Evolutionary conservation across 2,797 vertebrate species (phyloP).

Genomic region (Okamejei kenojei): DNA sequence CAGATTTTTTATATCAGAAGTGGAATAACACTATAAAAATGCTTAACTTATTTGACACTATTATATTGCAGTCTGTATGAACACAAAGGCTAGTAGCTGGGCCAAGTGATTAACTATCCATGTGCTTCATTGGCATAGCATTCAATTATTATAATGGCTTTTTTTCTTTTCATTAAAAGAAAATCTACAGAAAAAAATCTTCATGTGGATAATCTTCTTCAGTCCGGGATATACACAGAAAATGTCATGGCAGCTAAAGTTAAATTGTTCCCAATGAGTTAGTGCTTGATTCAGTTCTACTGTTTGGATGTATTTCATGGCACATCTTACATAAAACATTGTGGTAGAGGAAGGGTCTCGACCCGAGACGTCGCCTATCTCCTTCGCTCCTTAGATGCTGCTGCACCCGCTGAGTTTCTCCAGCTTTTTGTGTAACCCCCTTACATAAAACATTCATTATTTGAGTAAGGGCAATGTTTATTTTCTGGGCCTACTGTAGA

Average conservation of each 20-base stretch:
- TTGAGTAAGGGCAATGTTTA: not conserved
- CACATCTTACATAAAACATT: not conserved
- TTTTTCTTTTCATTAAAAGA: not conserved
- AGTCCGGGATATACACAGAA: not conserved
- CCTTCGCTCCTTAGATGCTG: too few relatives aligned
- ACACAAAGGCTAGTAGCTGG: not conserved
- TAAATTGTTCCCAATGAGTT: not conserved
- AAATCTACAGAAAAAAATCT: not conserved
- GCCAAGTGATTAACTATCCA: not conserved
- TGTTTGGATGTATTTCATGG: not conserved
- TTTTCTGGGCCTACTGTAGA: not conserved
- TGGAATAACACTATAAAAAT: not conserved
- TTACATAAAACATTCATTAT: not conserved
- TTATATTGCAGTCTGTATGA: not conserved
- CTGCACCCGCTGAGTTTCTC: too few relatives aligned
- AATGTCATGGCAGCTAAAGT: not conserved
- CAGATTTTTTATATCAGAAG: not conserved
- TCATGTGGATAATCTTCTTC: not conserved
- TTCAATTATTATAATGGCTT: constrained; percentile 25
- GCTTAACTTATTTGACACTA: not conserved
- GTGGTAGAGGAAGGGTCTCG: too few relatives aligned
- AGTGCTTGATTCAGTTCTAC: not conserved
- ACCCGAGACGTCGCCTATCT: too few relatives aligned
- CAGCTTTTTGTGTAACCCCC: too few relatives aligned
- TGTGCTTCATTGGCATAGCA: not conserved